Percentiles rank a stretch among this genome's conserved stretches.
phyloP scores from a whole-genome alignment of 2,113 vertebrate species.

The Onychostoma macrolepis region DNA sequence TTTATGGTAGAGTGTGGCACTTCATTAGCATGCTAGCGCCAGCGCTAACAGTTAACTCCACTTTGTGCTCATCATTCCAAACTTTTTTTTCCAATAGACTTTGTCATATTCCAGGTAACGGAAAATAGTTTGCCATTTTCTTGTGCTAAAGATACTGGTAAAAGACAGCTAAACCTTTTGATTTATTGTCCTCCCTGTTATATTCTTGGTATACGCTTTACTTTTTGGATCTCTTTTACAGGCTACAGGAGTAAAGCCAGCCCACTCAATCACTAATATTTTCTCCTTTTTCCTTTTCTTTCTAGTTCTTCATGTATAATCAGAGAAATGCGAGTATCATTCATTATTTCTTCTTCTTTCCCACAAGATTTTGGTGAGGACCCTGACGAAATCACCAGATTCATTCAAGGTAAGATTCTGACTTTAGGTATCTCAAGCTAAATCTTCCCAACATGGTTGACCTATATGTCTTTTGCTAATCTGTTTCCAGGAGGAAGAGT shows the following conservation, averaged over 20 bases:
- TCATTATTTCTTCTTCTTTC: not conserved
- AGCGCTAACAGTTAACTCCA: not conserved
- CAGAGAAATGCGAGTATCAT: not conserved
- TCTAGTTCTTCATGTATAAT: not conserved
- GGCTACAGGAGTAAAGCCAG: not conserved
- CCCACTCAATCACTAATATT: not conserved
- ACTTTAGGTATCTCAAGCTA: not conserved
- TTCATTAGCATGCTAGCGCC: slow-evolving; percentile 34
- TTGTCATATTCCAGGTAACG: not conserved
- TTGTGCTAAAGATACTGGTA: not conserved
- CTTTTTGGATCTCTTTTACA: not conserved
- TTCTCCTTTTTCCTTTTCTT: not conserved
- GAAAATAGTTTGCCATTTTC: not conserved
- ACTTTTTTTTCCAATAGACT: not conserved
- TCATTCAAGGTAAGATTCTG: slow-evolving; percentile 66
- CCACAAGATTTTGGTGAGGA: slow-evolving; percentile 39
- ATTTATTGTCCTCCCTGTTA: not conserved
- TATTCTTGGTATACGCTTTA: not conserved
- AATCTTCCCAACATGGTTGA: not conserved
- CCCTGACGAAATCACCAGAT: slow-evolving; percentile 46
- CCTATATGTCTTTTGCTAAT: slow-evolving; percentile 4
- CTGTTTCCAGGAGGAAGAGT: slow-evolving; percentile 59
- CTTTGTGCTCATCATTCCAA: slow-evolving; percentile 8
- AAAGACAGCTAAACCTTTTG: not conserved
- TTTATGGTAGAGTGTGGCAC: slow-evolving; percentile 63